Base-by-base conservation (phyloP, 2,797 vertebrate genomes). In the Fringilla coelebs region DNA sequence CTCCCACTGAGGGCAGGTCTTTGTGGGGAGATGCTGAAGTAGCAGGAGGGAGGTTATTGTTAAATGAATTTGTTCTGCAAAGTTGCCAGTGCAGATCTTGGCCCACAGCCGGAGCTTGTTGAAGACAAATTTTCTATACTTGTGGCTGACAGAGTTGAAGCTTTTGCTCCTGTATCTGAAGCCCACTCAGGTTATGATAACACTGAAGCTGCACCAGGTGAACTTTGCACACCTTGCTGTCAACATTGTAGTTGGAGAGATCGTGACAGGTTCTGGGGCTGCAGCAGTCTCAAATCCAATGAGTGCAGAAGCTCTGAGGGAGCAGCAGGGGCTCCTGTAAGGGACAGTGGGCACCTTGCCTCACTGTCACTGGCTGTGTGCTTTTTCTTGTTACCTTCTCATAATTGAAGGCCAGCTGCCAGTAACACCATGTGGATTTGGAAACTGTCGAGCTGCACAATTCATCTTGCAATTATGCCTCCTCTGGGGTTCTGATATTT, bases 361-460 rank as follows among this genome's bases (percentile, higher is more conserved):
- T 90, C 78, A 46, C 58, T 88, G 66, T 94, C 88, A 75, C 77
- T 86, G 70, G 31, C 62, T 81, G 36, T 31, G 43, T 71, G 55
- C 51, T 84, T 79, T 76, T 93, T 83, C 92, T 93, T 91, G 67
- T 93, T 96, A 93, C 87, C 28, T 43, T 58, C 78, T 84, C 65
- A 7, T 94, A 97, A 95, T 93, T 97, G 90, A 96, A 94, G 90
- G 83, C 85, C 22, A 73, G 71, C 76, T 97, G 96, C 93, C 95
- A 96, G 29, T 93, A 94, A 86, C 74, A 49, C 68, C 67, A 17
- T 91, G 77, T 93, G 78, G 85, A 63, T 70, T 92, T 96, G 93
- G 90, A 96, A 93, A 79, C 80, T 12, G 71, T 70, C 58, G 76
- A 91, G 90, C 89, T 86, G 67, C 55, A 58, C 80, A 90, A 80